Base-by-base conservation (phyloP, 1,140 invertebrate species). In the Neodiprion fabricii region DNA sequence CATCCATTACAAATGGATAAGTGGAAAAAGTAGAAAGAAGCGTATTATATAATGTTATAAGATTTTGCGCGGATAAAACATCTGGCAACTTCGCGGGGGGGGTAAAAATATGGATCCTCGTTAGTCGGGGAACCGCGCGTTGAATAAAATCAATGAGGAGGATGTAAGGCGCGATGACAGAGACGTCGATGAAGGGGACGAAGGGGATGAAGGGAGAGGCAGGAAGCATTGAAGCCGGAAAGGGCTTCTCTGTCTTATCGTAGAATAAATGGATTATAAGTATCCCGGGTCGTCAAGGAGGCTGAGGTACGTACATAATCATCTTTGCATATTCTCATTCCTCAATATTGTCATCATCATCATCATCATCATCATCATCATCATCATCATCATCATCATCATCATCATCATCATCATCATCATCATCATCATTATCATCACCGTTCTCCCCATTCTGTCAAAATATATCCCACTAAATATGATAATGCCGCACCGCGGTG, bases 191-290 rank as follows among this genome's bases (percentile, higher is more conserved):
- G 28, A 61, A 61, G 53, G 9, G 53, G 53, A 61, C n/a, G 53
- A 61, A 12, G 9, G 9, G 53, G 53, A 61, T 9, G 53, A 61
- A 12, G 53, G 53, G 53, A 17, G n/a, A 14, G 53, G n/a, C 53
- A 61, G 53, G 53, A 61, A 61, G 11, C 53, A 40, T 40, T 17
- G 53, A 61, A 61, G 53, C 4, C 53, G 53, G 53, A 17, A 61
- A 17, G 53, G 53, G 9, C 11, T 61, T 4, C 53, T 61, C 53
- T 61, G 28, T 17, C 53, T 61, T 17, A 14, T 61, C 53, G 9
- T 61, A 61, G 53, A 61, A 61, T 61, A 61, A 17, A 61, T 61
- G 53, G 53, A 61, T 61, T 61, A 61, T 61, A 61, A 61, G n/a
- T 61, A 61, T 0, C 53, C 8, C 53, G 53, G 53, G 53, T 61